phyloP scores from a whole-genome alignment of 2,888 invertebrate species.

The Sinohyriopsis cumingii region DNA sequence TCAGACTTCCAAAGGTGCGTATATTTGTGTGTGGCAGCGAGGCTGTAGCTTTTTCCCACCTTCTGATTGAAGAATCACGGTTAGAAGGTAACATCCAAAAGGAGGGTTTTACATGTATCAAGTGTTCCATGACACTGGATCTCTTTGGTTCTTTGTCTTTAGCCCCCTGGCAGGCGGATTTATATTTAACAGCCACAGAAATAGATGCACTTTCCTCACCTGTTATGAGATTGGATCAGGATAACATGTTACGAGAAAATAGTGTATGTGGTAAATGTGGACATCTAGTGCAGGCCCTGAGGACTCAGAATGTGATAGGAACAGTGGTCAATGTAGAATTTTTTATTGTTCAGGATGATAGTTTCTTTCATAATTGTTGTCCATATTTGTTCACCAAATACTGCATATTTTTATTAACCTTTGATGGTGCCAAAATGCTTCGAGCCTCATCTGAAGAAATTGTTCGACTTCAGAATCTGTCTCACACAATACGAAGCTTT shows the following conservation, averaged over 20 bases:
- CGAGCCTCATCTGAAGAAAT: slow-evolving; percentile 45
- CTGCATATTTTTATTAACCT: slow-evolving; percentile 51
- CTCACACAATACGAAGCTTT: slow-evolving; percentile 47
- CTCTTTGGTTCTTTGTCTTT: slow-evolving; percentile 28
- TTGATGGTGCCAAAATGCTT: slow-evolving; percentile 52
- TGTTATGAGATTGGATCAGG: too few species aligned
- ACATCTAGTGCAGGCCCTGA: slow-evolving; percentile 24
- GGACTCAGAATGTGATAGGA: slow-evolving; percentile 18
- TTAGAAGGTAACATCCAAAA: slow-evolving; percentile 18
- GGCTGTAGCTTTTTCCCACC: slow-evolving; percentile 36
- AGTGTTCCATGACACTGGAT: slow-evolving; percentile 43
- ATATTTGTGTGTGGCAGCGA: slow-evolving; percentile 53
- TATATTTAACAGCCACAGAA: too few species aligned
- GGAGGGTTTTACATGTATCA: slow-evolving; percentile 27
- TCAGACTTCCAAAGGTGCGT: slow-evolving; percentile 47
- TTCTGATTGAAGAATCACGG: slow-evolving; percentile 30
- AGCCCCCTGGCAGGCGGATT: slow-evolving; percentile 17
- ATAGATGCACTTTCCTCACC: too few species aligned
- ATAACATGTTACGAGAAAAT: background rate
- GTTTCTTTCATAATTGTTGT: slow-evolving; percentile 50
- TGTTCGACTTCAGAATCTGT: slow-evolving; percentile 43
- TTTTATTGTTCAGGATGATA: slow-evolving; percentile 49
- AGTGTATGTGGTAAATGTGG: slow-evolving; percentile 8
- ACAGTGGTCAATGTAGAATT: slow-evolving; percentile 45
- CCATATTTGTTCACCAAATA: slow-evolving; percentile 49